Evolutionary conservation across 1,140 invertebrate genomes (phyloP).

Genomic region (Pseudomyrmex pallidus): DNA sequence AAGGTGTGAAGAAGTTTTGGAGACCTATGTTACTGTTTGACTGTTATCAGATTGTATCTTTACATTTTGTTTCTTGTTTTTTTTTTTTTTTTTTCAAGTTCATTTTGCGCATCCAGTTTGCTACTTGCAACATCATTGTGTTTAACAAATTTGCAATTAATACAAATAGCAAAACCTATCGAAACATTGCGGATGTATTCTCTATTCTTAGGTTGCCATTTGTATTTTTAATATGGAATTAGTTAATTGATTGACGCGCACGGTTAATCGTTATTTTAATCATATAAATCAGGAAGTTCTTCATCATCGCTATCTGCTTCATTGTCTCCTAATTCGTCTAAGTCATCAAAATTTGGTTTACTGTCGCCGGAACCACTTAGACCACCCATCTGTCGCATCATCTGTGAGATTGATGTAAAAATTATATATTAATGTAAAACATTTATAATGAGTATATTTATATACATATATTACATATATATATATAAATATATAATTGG

Average conservation of each 20-base stretch:
- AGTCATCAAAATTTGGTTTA: constrained; percentile 85
- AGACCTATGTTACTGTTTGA: constrained; percentile 65
- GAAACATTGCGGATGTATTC: constrained; percentile 69
- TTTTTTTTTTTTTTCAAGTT: constrained; percentile 33
- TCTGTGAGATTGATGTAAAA: constrained; percentile 76
- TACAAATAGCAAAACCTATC: constrained; percentile 71
- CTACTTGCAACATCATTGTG: constrained; percentile 57
- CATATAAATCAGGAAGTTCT: constrained; percentile 85
- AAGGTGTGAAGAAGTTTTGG: constrained; percentile 57
- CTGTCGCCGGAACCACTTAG: constrained; percentile 80
- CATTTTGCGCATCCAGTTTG: constrained; percentile 53
- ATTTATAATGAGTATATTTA: background rate
- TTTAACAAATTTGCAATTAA: constrained; percentile 73
- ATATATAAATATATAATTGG: too few species aligned
- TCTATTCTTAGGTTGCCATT: constrained; percentile 70
- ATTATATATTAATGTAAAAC: background rate
- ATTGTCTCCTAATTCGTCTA: constrained; percentile 81
- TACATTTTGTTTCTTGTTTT: background rate
- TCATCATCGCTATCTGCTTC: constrained; percentile 86
- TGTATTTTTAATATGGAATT: constrained; percentile 61
- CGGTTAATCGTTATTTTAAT: constrained; percentile 79
- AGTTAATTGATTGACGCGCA: constrained; percentile 64
- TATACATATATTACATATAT: background rate
- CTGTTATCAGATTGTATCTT: constrained; percentile 45
- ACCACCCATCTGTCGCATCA: constrained; percentile 87